Evolutionary conservation across 1,140 invertebrate species (phyloP).

Genomic region (Zaprionus ghesquierei): DNA sequence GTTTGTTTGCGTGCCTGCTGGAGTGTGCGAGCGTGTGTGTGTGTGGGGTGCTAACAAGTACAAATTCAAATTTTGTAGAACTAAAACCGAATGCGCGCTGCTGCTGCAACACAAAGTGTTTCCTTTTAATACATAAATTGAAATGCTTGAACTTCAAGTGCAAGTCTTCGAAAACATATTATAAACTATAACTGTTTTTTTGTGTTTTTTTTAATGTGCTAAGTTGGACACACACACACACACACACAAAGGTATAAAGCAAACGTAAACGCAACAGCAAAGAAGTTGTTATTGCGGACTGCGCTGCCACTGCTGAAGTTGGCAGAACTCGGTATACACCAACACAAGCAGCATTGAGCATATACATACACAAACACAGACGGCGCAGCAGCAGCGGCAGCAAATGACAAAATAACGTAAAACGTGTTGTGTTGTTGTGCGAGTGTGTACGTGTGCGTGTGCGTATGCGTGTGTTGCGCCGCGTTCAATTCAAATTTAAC

Average conservation of each 20-base stretch:
- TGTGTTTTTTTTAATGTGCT: slow-evolving; percentile 29
- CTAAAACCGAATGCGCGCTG: slow-evolving; percentile 19
- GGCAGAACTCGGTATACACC: slow-evolving; percentile 45
- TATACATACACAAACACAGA: slow-evolving; percentile 40
- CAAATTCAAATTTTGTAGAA: slow-evolving; percentile 28
- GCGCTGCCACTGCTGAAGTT: slow-evolving; percentile 34
- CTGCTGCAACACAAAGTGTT: slow-evolving; percentile 5
- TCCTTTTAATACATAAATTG: background rate
- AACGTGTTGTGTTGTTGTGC: slow-evolving; percentile 42
- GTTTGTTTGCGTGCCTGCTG: slow-evolving; percentile 2
- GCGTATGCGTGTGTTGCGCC: slow-evolving; percentile 21
- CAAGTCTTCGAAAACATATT: background rate
- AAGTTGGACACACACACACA: slow-evolving; percentile 25
- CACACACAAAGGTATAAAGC: slow-evolving; percentile 14
- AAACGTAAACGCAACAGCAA: slow-evolving; percentile 17
- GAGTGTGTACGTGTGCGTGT: slow-evolving; percentile 25
- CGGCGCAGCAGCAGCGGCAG: background rate
- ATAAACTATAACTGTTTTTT: slow-evolving; percentile 11
- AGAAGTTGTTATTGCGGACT: slow-evolving; percentile 28
- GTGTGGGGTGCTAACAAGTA: slow-evolving; percentile 18
- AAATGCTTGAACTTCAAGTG: background rate
- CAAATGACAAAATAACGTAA: slow-evolving; percentile 38
- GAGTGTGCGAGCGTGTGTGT: slow-evolving; percentile 1
- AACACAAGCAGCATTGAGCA: slow-evolving; percentile 46
- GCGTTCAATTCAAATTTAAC: slow-evolving; percentile 32